Evolutionary conservation across 2,113 vertebrate genomes (phyloP), one percentile per base, ranked within the genome.

Genomic region (Mustela lutreola): DNA sequence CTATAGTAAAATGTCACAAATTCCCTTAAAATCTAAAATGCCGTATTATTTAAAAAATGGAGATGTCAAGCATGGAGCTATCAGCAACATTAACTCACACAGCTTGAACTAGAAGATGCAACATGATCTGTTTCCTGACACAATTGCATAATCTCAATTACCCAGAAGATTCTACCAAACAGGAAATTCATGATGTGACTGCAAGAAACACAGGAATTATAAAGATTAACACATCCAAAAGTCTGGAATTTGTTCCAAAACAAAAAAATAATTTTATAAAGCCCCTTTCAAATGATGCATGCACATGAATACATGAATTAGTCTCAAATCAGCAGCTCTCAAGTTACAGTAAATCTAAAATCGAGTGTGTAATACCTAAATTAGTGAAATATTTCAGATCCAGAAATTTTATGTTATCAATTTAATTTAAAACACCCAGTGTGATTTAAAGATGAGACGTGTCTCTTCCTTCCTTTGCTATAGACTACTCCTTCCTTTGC

Each of bases 91-190:
- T 8, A 92, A 89, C 79, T 96, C 36, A 88, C 67, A 92, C 75
- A 78, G 53, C 93, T 73, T 98, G 83, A 98, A 97, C 97, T 45
- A 90, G 31, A 94, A 95, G 96, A 96, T 4, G 91, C 91, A 96
- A 91, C 73, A 96, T 83, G 98, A 98, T 98, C 98, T 96, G 95
- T 48, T 81, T 63, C 95, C 92, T 94, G 97, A 82, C 92, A 94
- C 67, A 93, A 89, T 99, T 99, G 98, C 98, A 98, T 98, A 99
- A 99, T 98, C 98, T 96, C 97, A 67, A 71, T 95, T 97, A 98
- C 98, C 97, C 97, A 98, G 98, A 98, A 98, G 97, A 98, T 98
- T 98, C 96, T 97, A 98, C 97, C 98, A 96, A 98, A 98, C 98
- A 98, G 98, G 98, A 99, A 99, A 98, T 98, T 98, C 91, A 86